Evolutionary conservation across 2,113 vertebrate species (phyloP), one percentile per base, ranked within the genome.

Genomic region (Anolis carolinensis): DNA sequence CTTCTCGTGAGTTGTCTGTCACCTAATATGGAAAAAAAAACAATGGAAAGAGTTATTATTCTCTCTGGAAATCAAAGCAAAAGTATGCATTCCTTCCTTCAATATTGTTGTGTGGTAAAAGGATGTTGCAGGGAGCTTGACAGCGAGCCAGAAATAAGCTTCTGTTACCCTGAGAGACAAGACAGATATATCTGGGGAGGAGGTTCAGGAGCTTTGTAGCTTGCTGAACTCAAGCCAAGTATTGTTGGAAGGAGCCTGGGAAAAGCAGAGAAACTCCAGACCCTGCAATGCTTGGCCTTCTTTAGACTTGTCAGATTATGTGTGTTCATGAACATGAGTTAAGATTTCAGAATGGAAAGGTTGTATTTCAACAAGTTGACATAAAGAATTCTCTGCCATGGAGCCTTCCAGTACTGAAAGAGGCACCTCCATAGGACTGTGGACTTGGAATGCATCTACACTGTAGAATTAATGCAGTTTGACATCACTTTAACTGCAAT

Each of bases 211-310:
- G 95, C 93, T 89, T 79, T 83, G 92, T 93, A 95, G 94, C 93
- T 92, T 79, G 62, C 76, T 96, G 96, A 94, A 93, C 81, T 30
- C 79, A 79, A 91, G 95, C 96, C 96, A 96, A 90, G 86, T 92
- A 88, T 85, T 92, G 90, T 92, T 95, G 95, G 95, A 95, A 95
- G 95, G 93, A 94, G 95, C 94, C 89, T 94, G 90, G 89, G 92
- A 95, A 95, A 89, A 93, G 88, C 92, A 96, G 95, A 97, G 95
- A 97, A 96, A 96, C 89, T 96, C 95, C 96, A 97, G 96, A 94
- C 95, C 84, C 85, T 21, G 90, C 86, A 92, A 91, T 88, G 91
- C 93, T 94, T 95, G 96, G 92, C 91, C 95, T 95, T 93, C 90
- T 92, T 94, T 93, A 92, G 95, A 94, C 92, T 59, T 90, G 94